Conservation (phyloP, 2,113 vertebrate genomes). For the Paedocypris sp. region DNA sequence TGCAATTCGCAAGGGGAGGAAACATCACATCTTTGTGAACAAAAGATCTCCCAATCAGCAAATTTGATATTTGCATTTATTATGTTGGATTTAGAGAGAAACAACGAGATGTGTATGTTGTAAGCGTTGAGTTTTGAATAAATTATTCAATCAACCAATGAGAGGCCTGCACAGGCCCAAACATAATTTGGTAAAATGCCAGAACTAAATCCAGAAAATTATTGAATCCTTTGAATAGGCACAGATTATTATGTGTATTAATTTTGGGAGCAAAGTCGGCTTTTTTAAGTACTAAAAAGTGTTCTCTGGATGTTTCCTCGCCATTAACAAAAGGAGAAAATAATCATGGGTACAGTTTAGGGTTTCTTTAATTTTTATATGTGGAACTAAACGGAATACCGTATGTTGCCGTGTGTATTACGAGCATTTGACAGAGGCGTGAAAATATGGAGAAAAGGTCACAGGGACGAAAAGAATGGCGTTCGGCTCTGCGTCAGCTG, state of each 20-base stretch:
- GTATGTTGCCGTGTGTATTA: not conserved
- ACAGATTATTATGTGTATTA: too few species aligned
- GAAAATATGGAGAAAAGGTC: constrained; percentile 1
- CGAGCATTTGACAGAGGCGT: constrained; percentile 2
- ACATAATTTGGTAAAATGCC: not conserved
- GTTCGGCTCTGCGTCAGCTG: constrained; percentile 9
- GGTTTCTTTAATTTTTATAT: not conserved
- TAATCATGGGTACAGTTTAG: too few species aligned
- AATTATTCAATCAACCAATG: not conserved
- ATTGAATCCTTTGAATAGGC: too few species aligned
- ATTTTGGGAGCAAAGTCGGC: too few species aligned
- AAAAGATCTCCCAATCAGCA: not conserved
- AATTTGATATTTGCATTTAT: not conserved
- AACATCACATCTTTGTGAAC: not conserved
- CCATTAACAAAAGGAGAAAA: too few species aligned
- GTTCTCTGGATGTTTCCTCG: too few species aligned
- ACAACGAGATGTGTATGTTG: not conserved
- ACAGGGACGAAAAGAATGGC: not conserved
- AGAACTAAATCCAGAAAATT: not conserved
- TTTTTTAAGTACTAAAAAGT: too few species aligned
- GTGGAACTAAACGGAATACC: not conserved
- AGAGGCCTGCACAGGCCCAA: not conserved
- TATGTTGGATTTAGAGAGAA: not conserved
- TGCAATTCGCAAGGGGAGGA: not conserved
- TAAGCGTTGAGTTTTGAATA: not conserved